Percentiles rank a stretch among this genome's conserved stretches.
phyloP scores from a whole-genome alignment of 2,888 invertebrate genomes.

The Vesta saturnalis region DNA sequence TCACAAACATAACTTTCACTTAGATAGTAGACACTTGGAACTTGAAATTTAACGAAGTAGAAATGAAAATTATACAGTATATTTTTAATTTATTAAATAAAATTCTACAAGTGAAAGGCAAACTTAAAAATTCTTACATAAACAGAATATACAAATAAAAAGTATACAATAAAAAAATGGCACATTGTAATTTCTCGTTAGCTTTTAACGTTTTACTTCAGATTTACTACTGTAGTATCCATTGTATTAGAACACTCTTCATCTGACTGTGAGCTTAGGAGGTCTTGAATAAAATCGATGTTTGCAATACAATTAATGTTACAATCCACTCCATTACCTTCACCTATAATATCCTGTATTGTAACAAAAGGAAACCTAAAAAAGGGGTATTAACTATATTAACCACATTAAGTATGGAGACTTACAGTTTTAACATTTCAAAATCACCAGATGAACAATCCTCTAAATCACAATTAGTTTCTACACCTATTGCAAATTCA shows the following conservation, averaged over 20 bases:
- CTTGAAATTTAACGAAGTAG: too few species aligned
- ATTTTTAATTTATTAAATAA: too few species aligned
- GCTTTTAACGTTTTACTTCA: too few species aligned
- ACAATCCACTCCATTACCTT: constrained; percentile 3
- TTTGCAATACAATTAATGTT: background rate
- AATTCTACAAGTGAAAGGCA: too few species aligned
- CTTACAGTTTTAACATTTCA: constrained; percentile 55
- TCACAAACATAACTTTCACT: too few species aligned
- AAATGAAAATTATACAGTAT: too few species aligned
- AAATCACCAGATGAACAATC: constrained; percentile 49
- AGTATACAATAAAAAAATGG: too few species aligned
- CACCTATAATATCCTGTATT: constrained; percentile 48
- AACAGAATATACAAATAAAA: too few species aligned
- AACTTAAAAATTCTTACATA: too few species aligned
- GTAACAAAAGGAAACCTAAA: constrained; percentile 54
- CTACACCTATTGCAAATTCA: constrained; percentile 65
- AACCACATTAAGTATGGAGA: constrained; percentile 19
- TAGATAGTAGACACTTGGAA: too few species aligned
- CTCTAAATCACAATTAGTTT: constrained; percentile 57
- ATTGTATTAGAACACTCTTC: background rate
- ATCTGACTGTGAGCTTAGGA: background rate
- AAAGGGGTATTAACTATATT: constrained; percentile 22
- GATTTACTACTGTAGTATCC: background rate
- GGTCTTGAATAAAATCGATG: background rate
- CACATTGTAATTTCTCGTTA: too few species aligned